phyloP scores from a whole-genome alignment of 2,797 vertebrate genomes.

The Scyliorhinus canicula region DNA sequence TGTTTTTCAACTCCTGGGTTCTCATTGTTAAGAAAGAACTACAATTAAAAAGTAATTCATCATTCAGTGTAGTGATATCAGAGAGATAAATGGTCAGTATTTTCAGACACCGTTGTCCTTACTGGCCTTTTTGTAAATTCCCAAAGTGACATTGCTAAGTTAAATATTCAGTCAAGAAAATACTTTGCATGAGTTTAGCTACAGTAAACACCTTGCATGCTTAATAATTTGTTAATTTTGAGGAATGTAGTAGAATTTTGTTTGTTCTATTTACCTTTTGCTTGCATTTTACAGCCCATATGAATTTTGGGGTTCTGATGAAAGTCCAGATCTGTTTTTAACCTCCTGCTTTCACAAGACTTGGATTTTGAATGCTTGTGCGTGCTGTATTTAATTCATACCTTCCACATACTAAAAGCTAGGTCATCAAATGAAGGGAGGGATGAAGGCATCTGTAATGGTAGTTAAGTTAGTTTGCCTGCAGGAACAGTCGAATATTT shows the following conservation, averaged over 20 bases:
- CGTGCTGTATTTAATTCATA: background rate
- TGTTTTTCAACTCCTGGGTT: background rate
- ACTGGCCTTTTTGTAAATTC: background rate
- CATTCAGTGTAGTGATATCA: background rate
- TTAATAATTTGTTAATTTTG: background rate
- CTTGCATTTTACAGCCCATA: background rate
- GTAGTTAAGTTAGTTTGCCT: background rate
- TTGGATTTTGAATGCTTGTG: background rate
- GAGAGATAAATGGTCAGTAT: too few species aligned
- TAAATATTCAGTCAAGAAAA: background rate
- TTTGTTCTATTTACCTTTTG: background rate
- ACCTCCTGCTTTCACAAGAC: background rate
- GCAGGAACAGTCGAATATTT: background rate
- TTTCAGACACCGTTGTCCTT: background rate
- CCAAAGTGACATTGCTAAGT: background rate
- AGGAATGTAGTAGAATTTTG: background rate
- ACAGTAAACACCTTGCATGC: background rate
- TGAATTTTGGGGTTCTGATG: conserved; percentile 10
- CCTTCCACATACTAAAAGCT: background rate
- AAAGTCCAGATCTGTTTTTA: background rate
- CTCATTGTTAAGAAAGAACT: background rate
- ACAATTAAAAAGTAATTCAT: background rate
- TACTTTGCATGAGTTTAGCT: background rate
- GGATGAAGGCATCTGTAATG: background rate
- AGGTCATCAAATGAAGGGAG: background rate